Evolutionary conservation across 2,113 vertebrate species (phyloP), one percentile per base, ranked within the genome.

Genomic region (Sinocyclocheilus rhinocerous): DNA sequence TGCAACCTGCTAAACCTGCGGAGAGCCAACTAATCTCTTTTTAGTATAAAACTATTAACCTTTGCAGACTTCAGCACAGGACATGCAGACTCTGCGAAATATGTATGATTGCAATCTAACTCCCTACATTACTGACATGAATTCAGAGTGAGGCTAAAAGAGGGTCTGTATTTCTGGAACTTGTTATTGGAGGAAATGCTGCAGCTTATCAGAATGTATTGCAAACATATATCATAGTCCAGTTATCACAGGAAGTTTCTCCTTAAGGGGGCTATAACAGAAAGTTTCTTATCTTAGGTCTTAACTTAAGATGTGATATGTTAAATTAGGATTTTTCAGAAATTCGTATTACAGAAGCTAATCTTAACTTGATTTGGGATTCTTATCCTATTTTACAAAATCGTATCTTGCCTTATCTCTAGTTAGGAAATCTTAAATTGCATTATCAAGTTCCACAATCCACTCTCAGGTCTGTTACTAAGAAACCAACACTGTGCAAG

Each of bases 31-130:
- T 84, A 87, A 89, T 80, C 77, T 77, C 42, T 84, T 86, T 86
- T 89, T 57, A 18, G 88, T 90, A 79, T 88, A 81, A 91, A 92
- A 80, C 88, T 76, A 90, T 92, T 92, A 91, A 90, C 92, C 92
- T 92, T 89, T 80, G 61, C 36, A 84, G 88, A 90, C 86, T 89
- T 88, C 84, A 87, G 16, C 78, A 39, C 18, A 79, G 81, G 55
- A 55, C 48, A 87, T 87, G 59, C 0, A 76, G 26, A 81, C 76
- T 57, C 63, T 48, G 69, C 76, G 20, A 57, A 81, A n/a, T 9
- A 86, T 50, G 55, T 61, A 78, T 13, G 55, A 86, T 82, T 79
- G 42, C 89, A 70, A 79, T 87, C 10, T 63, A 81, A 76, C 77
- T 85, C 88, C 85, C 26, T 16, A 73, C 26, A 69, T 83, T 18